Conservation (phyloP, 2,113 vertebrate species). For the Protomyctophum bolini region DNA sequence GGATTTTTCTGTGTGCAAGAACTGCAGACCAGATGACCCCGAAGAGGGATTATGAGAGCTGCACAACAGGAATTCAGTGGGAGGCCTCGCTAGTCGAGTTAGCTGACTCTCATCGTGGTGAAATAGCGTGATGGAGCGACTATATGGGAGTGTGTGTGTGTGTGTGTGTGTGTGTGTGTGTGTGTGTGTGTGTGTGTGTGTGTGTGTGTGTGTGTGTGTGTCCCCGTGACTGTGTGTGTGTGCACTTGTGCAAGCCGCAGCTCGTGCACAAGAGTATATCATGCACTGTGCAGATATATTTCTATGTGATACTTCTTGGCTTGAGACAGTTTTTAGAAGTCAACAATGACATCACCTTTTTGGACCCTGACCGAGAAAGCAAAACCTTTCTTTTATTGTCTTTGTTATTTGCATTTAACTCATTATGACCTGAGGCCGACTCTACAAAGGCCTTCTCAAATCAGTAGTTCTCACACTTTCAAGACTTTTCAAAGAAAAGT, state of each 20-base stretch:
- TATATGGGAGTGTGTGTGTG: neutral
- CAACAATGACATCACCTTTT: slow-evolving; percentile 61
- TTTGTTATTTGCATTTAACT: too few species aligned
- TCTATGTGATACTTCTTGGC: neutral
- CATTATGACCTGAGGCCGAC: too few species aligned
- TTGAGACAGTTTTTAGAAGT: slow-evolving; percentile 40
- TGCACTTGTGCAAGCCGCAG: too few species aligned
- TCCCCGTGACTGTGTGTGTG: too few species aligned
- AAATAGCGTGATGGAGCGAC: neutral
- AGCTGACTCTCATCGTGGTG: neutral
- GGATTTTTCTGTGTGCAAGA: neutral
- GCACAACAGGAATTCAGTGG: slow-evolving; percentile 10
- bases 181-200: neutral
- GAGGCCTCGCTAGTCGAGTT: neutral
- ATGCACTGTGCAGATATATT: too few species aligned
- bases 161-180: neutral
- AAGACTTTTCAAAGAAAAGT: too few species aligned
- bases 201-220: neutral
- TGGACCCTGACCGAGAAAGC: slow-evolving; percentile 30
- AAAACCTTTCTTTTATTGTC: too few species aligned
- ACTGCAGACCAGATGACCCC: neutral
- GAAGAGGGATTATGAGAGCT: neutral
- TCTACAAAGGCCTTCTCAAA: too few species aligned
- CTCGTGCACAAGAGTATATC: too few species aligned
- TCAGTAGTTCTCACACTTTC: too few species aligned